Evolutionary conservation across 2,888 invertebrate genomes (phyloP).

Genomic region (Tortrix viridana): DNA sequence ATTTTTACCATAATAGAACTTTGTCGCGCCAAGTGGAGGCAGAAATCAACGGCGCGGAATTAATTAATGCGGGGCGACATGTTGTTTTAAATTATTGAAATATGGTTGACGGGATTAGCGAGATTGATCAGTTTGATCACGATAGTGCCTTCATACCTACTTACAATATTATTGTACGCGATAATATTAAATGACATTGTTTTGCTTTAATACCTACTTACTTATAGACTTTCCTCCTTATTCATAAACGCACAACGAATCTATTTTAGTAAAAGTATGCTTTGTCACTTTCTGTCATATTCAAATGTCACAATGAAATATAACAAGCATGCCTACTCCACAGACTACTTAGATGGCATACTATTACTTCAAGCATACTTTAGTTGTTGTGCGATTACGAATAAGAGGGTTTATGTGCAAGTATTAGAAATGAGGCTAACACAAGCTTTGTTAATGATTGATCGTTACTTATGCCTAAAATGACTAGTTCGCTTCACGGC

Average conservation of each 20-base stretch:
- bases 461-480: slow-evolving; percentile 2
- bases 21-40: slow-evolving; percentile 57
- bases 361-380: too few species aligned
- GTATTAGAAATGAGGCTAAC: neutral
- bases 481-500: slow-evolving; percentile 11
- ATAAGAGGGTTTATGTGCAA: too few species aligned
- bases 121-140: slow-evolving; percentile 67
- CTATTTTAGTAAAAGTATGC: too few species aligned
- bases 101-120: slow-evolving; percentile 60
- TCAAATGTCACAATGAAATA: too few species aligned
- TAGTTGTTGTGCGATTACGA: too few species aligned
- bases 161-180: neutral
- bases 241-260: too few species aligned
- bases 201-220: too few species aligned
- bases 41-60: slow-evolving; percentile 70
- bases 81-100: slow-evolving; percentile 73
- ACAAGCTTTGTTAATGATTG: neutral
- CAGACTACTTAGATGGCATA: too few species aligned
- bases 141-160: slow-evolving; percentile 39
- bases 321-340: too few species aligned
- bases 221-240: too few species aligned
- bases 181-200: too few species aligned
- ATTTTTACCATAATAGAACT: slow-evolving; percentile 62
- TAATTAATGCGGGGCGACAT: slow-evolving; percentile 75
- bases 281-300: too few species aligned